Percentiles rank a stretch among this genome's conserved stretches.
phyloP scores from a whole-genome alignment of 2,888 invertebrate genomes.

The Aleiodes leptofemur region DNA sequence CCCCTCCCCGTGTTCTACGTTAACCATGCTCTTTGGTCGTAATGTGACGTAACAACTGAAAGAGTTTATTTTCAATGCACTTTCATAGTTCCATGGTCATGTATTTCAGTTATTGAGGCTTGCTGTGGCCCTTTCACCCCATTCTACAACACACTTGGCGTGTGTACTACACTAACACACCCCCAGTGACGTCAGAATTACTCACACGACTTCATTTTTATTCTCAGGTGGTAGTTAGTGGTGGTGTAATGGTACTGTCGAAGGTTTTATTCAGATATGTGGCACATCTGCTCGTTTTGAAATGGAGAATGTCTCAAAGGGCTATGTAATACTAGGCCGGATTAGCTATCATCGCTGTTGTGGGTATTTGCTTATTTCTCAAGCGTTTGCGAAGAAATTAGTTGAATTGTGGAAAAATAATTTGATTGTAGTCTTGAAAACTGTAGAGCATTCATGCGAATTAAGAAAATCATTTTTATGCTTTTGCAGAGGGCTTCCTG shows the following conservation, averaged over 20 bases:
- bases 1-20: background rate
- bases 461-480: too few species aligned
- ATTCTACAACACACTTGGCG: background rate
- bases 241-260: background rate
- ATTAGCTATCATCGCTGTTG: constrained; percentile 58
- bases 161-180: constrained; percentile 20
- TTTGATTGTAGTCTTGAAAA: too few species aligned
- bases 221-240: background rate
- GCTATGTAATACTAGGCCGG: constrained; percentile 33
- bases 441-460: too few species aligned
- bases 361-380: constrained; percentile 33
- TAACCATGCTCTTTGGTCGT: too few species aligned
- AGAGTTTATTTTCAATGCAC: too few species aligned
- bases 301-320: background rate
- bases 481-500: too few species aligned
- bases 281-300: constrained; percentile 25
- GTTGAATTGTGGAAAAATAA: too few species aligned
- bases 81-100: constrained; percentile 2
- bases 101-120: constrained; percentile 12
- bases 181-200: constrained; percentile 51
- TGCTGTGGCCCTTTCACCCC: background rate
- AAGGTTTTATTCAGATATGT: background rate
- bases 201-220: constrained; percentile 37
- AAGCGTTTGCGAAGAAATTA: background rate
- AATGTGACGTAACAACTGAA: too few species aligned